Percentiles rank a stretch among this genome's conserved stretches.
phyloP scores from a whole-genome alignment of 1,140 invertebrate genomes.

The Akabosia matsudoensis region DNA sequence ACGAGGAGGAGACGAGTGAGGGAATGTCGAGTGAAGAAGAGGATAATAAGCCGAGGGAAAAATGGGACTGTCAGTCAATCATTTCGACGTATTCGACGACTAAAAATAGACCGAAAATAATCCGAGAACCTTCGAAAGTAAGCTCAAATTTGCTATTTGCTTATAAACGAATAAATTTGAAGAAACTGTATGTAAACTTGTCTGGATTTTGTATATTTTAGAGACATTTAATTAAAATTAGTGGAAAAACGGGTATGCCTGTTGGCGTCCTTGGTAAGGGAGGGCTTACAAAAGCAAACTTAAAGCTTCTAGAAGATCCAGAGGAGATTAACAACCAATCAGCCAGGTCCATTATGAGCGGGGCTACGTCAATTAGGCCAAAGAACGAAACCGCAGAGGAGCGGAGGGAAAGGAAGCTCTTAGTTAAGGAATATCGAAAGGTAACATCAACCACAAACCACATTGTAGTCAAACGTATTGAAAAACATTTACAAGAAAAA shows the following conservation, averaged over 20 bases:
- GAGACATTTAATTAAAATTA: slow-evolving; percentile 61
- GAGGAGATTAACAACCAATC: slow-evolving; percentile 52
- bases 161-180: no score
- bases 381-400: slow-evolving; percentile 81
- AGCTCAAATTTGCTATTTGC: slow-evolving; percentile 33
- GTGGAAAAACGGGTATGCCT: slow-evolving; percentile 69
- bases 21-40: slow-evolving; percentile 61
- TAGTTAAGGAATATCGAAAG: slow-evolving; percentile 76
- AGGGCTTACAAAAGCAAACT: slow-evolving; percentile 61
- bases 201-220: slow-evolving; percentile 16
- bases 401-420: slow-evolving; percentile 71
- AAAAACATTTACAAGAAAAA: not conserved
- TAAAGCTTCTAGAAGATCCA: slow-evolving; percentile 65
- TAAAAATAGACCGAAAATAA: slow-evolving; percentile 86
- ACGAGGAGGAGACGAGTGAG: slow-evolving; percentile 60
- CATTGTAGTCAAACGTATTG: not conserved
- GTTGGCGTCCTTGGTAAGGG: slow-evolving; percentile 60
- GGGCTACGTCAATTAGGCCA: slow-evolving; percentile 66
- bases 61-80: slow-evolving; percentile 93
- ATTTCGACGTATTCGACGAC: slow-evolving; percentile 83
- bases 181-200: slow-evolving; percentile 22
- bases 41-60: slow-evolving; percentile 63
- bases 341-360: slow-evolving; percentile 64
- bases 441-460: slow-evolving; percentile 49
- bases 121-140: slow-evolving; percentile 69